Evolutionary conservation across 2,113 vertebrate genomes (phyloP).

Genomic region (Orcinus orca): DNA sequence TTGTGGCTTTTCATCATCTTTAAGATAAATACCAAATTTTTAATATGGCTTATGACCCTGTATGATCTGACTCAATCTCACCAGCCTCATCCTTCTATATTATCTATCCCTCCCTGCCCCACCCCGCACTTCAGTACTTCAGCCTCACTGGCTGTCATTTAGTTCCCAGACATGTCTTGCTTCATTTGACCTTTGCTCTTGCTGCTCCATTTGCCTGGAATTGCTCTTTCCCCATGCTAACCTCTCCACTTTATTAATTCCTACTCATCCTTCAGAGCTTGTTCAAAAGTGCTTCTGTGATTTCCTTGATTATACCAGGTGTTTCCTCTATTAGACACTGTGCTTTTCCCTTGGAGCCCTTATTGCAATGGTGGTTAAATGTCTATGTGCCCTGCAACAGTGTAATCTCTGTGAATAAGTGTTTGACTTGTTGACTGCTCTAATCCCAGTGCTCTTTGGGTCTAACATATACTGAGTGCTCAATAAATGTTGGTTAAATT

Average conservation of each 20-base stretch:
- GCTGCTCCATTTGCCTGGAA: background rate
- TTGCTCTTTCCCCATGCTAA: background rate
- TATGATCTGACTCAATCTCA: background rate
- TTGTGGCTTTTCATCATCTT: background rate
- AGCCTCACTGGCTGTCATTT: background rate
- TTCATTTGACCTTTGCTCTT: background rate
- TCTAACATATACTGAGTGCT: background rate
- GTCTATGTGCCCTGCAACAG: background rate
- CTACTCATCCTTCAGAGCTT: background rate
- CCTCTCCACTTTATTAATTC: background rate
- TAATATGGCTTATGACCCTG: background rate
- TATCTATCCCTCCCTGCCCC: background rate
- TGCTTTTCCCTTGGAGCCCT: background rate
- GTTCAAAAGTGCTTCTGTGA: constrained; percentile 26
- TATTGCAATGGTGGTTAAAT: background rate
- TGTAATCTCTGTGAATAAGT: background rate
- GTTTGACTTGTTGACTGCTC: background rate
- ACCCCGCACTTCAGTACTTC: background rate
- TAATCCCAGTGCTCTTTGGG: background rate
- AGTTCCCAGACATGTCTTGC: background rate
- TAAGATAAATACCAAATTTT: background rate
- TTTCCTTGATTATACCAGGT: background rate
- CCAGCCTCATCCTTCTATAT: background rate
- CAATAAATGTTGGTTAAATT: background rate
- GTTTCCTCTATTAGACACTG: background rate